phyloP scores from a whole-genome alignment of 2,888 invertebrate genomes.

The Elysia crispata region DNA sequence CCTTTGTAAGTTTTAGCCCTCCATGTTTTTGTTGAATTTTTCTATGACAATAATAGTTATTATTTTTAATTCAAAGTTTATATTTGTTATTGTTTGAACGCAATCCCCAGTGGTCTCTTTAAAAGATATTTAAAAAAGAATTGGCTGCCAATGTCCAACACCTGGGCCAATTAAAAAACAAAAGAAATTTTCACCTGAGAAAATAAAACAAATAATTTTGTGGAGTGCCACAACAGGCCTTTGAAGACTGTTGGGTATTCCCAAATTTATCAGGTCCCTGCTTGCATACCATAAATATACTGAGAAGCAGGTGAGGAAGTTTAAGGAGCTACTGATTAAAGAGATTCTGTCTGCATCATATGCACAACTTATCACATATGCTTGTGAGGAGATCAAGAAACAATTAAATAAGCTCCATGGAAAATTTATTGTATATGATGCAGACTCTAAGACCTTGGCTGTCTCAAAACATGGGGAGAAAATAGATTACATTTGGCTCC shows the following conservation, averaged over 20 bases:
- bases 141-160: conserved; percentile 5
- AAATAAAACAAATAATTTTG: background rate
- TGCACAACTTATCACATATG: background rate
- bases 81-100: background rate
- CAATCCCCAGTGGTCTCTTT: background rate
- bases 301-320: background rate
- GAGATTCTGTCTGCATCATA: background rate
- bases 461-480: background rate
- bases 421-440: background rate
- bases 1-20: no score
- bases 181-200: background rate
- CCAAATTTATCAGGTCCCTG: background rate
- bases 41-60: no score
- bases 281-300: background rate
- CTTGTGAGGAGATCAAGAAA: background rate
- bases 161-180: background rate
- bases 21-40: no score
- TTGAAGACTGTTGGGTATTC: conserved; percentile 2
- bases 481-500: background rate
- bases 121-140: background rate
- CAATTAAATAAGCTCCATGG: conserved; percentile 1
- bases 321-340: background rate
- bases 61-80: no score
- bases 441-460: background rate
- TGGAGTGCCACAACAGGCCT: background rate